Conservation (phyloP, 2,113 vertebrate genomes). For the Oryzias celebensis region DNA sequence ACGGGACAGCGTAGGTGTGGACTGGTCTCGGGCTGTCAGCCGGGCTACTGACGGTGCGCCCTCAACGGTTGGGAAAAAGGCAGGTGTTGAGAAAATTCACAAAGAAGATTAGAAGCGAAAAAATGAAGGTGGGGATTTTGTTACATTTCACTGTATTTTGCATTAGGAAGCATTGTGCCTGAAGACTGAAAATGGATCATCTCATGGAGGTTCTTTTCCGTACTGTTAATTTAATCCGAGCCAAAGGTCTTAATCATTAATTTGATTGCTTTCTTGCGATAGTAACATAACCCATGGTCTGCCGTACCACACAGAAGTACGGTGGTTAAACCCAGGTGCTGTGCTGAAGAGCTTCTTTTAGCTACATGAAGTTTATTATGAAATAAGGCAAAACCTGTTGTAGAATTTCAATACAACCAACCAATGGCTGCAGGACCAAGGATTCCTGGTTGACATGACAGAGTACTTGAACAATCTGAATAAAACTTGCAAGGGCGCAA, state of each 20-base stretch:
- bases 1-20: not conserved
- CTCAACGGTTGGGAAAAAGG: conserved; percentile 1
- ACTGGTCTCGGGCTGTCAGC: not conserved
- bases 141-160: not conserved
- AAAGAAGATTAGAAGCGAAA: too few relatives aligned
- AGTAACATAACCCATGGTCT: not conserved
- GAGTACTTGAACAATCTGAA: conserved; percentile 21
- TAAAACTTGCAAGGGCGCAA: too few relatives aligned
- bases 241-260: not conserved
- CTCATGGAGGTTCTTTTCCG: not conserved
- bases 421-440: conserved; percentile 13
- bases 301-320: not conserved
- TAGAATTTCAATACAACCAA: conserved; percentile 1
- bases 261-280: not conserved
- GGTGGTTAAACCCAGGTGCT: not conserved
- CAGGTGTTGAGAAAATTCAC: not conserved
- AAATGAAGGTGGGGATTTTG: too few relatives aligned
- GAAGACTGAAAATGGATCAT: not conserved
- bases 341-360: not conserved
- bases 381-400: conserved; percentile 2
- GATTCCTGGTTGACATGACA: conserved; percentile 15
- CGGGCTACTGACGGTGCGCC: not conserved
- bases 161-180: not conserved
- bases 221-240: not conserved
- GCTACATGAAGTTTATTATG: conserved; percentile 9